Conservation (phyloP, 2,113 vertebrate species). For the Stercorarius parasiticus region DNA sequence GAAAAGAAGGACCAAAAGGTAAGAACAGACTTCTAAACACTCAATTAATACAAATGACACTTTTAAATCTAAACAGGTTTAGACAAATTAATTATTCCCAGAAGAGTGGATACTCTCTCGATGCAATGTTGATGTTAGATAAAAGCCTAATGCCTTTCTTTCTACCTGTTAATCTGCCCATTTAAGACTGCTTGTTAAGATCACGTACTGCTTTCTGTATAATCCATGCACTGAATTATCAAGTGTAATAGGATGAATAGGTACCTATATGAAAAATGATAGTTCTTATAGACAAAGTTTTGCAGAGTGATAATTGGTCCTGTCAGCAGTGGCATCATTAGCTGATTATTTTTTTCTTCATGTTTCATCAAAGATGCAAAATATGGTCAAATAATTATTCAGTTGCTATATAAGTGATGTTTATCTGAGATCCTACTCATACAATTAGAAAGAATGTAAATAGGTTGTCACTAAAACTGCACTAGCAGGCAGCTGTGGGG, state of each 20-base stretch:
- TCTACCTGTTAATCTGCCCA: background rate
- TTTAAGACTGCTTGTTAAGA: background rate
- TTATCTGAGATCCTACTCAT: background rate
- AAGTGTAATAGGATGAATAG: background rate
- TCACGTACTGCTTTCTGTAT: background rate
- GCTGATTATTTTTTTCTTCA: background rate
- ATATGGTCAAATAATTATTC: constrained; percentile 19
- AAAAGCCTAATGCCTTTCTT: background rate
- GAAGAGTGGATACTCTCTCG: background rate
- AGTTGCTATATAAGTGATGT: background rate
- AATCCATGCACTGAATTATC: background rate
- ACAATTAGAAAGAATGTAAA: constrained; percentile 11
- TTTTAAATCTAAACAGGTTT: constrained; percentile 7
- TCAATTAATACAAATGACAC: background rate
- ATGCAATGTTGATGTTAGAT: background rate
- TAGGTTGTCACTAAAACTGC: background rate
- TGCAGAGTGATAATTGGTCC: background rate
- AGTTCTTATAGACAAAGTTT: background rate
- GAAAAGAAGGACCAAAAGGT: background rate
- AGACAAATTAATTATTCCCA: constrained; percentile 19
- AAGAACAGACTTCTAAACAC: background rate
- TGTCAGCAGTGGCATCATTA: background rate
- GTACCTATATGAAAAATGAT: background rate
- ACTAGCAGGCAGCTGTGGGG: background rate
- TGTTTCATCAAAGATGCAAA: constrained; percentile 30